Evolutionary conservation across 1,140 invertebrate species (phyloP).

Genomic region (Drosophila sproati): DNA sequence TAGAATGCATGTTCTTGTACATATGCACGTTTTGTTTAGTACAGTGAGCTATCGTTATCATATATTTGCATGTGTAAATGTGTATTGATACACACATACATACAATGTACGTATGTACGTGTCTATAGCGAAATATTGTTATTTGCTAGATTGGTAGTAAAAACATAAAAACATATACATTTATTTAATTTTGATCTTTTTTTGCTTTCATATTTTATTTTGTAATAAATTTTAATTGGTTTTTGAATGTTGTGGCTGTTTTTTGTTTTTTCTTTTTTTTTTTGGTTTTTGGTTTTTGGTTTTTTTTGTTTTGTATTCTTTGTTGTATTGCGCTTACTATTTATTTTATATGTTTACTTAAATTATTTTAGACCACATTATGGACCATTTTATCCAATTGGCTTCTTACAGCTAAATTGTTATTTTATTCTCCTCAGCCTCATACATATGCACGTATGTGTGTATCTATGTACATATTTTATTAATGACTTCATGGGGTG

Average conservation of each 20-base stretch:
- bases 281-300: conserved; percentile 12
- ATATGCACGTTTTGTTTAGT: conserved; percentile 1
- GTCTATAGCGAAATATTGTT: background rate
- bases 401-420: conserved; percentile 51
- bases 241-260: conserved; percentile 43
- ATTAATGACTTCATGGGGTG: conserved; percentile 25
- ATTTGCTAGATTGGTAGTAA: conserved; percentile 7
- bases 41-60: background rate
- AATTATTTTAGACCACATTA: conserved; percentile 63
- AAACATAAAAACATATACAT: conserved; percentile 24
- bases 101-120: conserved; percentile 5
- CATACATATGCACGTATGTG: conserved; percentile 42
- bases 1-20: conserved; percentile 5
- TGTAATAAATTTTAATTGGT: conserved; percentile 58
- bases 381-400: conserved; percentile 59
- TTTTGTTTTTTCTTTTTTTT: conserved; percentile 15
- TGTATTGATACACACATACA: conserved; percentile 16
- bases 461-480: conserved; percentile 47
- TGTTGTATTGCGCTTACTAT: conserved; percentile 10
- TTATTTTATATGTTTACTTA: conserved; percentile 55
- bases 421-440: conserved; percentile 50
- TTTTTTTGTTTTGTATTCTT: conserved; percentile 19
- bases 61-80: conserved; percentile 2
- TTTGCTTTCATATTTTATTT: conserved; percentile 59
- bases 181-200: conserved; percentile 36